phyloP scores from a whole-genome alignment of 2,888 invertebrate species.

The Eucera pruinosa region DNA sequence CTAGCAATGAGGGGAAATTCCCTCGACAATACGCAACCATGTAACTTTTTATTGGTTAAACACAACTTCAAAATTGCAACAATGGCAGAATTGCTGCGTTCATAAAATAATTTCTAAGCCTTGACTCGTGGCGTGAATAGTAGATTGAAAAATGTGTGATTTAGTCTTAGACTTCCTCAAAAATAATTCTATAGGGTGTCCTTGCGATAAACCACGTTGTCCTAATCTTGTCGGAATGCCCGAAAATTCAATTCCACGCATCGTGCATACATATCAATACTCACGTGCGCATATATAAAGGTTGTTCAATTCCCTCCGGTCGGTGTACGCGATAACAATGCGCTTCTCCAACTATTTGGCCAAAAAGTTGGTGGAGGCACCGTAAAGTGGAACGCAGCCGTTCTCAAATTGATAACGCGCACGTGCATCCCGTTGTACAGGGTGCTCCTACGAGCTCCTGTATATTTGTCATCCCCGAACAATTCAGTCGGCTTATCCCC shows the following conservation, averaged over 20 bases:
- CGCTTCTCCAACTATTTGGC: constrained; percentile 41
- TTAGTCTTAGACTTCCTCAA: no score
- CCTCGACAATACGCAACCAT: constrained; percentile 13
- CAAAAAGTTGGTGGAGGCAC: constrained; percentile 35
- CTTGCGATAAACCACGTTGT: no score
- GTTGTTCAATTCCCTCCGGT: background rate
- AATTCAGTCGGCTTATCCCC: constrained; percentile 60
- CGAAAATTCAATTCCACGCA: constrained; percentile 21
- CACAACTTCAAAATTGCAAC: no score
- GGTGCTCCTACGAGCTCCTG: constrained; percentile 2
- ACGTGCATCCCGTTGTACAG: constrained; percentile 18
- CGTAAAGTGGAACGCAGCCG: constrained; percentile 30
- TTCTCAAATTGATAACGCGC: constrained; percentile 48
- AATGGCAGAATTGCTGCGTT: no score
- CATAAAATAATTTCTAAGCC: no score
- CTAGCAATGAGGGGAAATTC: background rate
- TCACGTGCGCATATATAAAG: no score
- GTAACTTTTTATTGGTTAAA: constrained; percentile 37
- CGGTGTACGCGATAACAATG: constrained; percentile 17
- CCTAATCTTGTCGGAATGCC: no score
- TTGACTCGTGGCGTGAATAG: no score
- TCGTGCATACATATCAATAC: background rate
- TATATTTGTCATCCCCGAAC: constrained; percentile 55
- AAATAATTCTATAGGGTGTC: no score
- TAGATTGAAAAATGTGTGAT: no score